Evolutionary conservation across 2,888 invertebrate genomes (phyloP).

Genomic region (Exocentrus adspersus): DNA sequence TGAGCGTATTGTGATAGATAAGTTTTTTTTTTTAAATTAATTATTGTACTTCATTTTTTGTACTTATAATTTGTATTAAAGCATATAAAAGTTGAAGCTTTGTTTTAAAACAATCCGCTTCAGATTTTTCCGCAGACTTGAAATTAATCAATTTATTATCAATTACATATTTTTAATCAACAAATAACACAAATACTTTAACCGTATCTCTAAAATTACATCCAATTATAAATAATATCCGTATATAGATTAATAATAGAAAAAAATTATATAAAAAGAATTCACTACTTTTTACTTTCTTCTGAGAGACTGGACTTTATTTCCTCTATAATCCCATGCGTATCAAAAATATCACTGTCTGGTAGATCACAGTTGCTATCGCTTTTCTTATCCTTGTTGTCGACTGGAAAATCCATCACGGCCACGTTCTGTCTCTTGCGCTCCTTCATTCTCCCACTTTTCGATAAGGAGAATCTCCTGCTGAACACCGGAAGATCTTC

Average conservation of each 20-base stretch:
- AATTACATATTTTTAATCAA: neutral
- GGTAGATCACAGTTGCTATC: slow-evolving; percentile 16
- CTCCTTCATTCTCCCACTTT: slow-evolving; percentile 54
- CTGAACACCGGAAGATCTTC: slow-evolving; percentile 38
- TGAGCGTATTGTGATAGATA: slow-evolving; percentile 7
- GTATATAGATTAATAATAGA: neutral
- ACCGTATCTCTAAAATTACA: neutral
- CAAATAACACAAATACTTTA: neutral
- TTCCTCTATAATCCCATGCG: slow-evolving; percentile 22
- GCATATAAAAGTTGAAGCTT: neutral
- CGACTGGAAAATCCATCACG: slow-evolving; percentile 30
- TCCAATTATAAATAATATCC: too few relatives aligned
- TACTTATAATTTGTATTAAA: slow-evolving; percentile 24
- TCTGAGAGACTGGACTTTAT: slow-evolving; percentile 4
- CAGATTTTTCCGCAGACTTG: too few relatives aligned
- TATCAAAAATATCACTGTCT: slow-evolving; percentile 27
- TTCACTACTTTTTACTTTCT: slow-evolving; percentile 1
- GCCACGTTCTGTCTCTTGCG: slow-evolving; percentile 44
- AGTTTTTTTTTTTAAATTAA: slow-evolving; percentile 1
- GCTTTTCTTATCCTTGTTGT: slow-evolving; percentile 7
- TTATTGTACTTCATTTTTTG: slow-evolving; percentile 20
- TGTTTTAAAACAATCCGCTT: too few relatives aligned
- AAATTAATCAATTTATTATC: too few relatives aligned
- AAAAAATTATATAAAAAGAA: neutral
- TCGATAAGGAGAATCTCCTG: slow-evolving; percentile 49